phyloP scores from a whole-genome alignment of 1,140 invertebrate species.

The Heliconius himera region DNA sequence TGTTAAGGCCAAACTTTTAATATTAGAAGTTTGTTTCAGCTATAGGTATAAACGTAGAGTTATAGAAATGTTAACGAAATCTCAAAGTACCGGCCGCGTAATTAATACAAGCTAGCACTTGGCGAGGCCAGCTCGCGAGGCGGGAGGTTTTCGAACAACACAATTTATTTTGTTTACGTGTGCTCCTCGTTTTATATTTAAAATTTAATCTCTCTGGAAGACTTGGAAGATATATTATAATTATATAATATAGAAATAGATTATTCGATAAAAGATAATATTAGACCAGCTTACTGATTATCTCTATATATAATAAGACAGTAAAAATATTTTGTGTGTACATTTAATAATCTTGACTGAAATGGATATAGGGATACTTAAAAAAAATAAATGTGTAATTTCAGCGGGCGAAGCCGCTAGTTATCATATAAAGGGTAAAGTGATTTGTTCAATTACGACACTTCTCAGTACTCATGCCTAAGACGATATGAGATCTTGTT shows the following conservation, averaged over 20 bases:
- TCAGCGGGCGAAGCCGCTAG: too few relatives aligned
- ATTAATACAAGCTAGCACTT: slow-evolving; percentile 26
- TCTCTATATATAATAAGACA: too few relatives aligned
- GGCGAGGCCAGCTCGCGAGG: slow-evolving; percentile 14
- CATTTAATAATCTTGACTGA: too few relatives aligned
- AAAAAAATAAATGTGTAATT: too few relatives aligned
- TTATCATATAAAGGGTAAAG: not conserved
- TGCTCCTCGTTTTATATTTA: slow-evolving; percentile 3
- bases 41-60: not conserved
- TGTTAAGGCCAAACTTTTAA: not conserved
- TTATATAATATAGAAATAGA: not conserved
- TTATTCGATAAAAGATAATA: not conserved
- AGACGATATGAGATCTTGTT: too few relatives aligned
- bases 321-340: too few relatives aligned
- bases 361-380: too few relatives aligned
- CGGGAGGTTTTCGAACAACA: slow-evolving; percentile 16
- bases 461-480: too few relatives aligned
- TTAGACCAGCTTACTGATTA: too few relatives aligned
- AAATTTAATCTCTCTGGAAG: slow-evolving; percentile 7
- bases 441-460: too few relatives aligned
- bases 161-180: slow-evolving; percentile 20
- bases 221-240: not conserved
- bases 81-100: slow-evolving; percentile 17
- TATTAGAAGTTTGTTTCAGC: not conserved
- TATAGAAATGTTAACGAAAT: slow-evolving; percentile 8